A percentile compares a stretch with the other conserved stretches of the same genome.
Conservation (phyloP, 2,113 vertebrate genomes). For the Pelmatolapia mariae region DNA sequence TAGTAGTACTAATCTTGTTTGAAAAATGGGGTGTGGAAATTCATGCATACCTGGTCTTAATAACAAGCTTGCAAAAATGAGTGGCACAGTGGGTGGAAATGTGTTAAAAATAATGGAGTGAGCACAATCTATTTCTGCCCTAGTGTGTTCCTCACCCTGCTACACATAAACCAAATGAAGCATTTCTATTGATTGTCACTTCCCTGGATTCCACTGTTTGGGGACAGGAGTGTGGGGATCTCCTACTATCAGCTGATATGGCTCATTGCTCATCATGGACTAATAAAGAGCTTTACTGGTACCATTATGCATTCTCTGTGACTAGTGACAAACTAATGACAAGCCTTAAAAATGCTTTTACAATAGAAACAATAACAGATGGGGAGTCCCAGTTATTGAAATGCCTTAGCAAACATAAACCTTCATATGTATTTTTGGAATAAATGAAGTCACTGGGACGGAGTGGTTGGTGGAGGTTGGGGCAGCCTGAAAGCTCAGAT, state of each 20-base stretch:
- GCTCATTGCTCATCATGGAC: slow-evolving; percentile 59
- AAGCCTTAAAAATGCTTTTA: slow-evolving; percentile 44
- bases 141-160: slow-evolving; percentile 12
- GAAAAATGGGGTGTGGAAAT: background rate
- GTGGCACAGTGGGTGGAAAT: slow-evolving; percentile 1
- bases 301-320: slow-evolving; percentile 29
- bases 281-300: slow-evolving; percentile 58
- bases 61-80: background rate
- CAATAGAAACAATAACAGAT: slow-evolving; percentile 40
- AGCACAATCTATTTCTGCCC: slow-evolving; percentile 2
- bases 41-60: background rate
- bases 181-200: slow-evolving; percentile 64
- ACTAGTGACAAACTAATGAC: slow-evolving; percentile 38
- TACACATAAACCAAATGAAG: slow-evolving; percentile 64
- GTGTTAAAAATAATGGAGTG: background rate
- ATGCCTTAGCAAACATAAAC: background rate
- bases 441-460: background rate
- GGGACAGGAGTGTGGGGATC: slow-evolving; percentile 6
- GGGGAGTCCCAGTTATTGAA: background rate
- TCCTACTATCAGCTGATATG: slow-evolving; percentile 45
- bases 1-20: background rate
- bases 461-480: background rate
- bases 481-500: background rate
- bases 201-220: slow-evolving; percentile 36
- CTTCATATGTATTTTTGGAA: background rate